Percentiles rank a stretch among this genome's conserved stretches.
phyloP scores from a whole-genome alignment of 1,140 invertebrate species.

The Hylyphantes graminicola region DNA sequence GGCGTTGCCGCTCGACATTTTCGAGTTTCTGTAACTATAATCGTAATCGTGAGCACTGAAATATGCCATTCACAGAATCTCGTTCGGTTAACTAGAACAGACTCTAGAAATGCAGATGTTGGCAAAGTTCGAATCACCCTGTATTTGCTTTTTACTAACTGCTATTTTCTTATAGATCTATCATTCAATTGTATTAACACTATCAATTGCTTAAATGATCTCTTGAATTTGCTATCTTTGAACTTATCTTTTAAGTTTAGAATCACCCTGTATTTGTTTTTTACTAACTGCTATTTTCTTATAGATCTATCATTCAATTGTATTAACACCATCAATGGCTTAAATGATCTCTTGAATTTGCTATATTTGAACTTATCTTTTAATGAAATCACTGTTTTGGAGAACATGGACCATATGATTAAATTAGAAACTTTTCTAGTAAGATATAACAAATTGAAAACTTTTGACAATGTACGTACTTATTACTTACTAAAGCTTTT shows the following conservation, averaged over 20 bases:
- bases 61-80: too few species aligned
- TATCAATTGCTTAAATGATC: conserved; percentile 24
- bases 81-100: too few species aligned
- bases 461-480: conserved; percentile 29
- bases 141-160: too few species aligned
- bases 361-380: conserved; percentile 27
- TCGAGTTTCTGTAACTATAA: too few species aligned
- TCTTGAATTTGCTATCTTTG: not conserved
- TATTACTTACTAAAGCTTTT: not conserved
- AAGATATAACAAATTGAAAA: conserved; percentile 29
- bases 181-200: conserved; percentile 31
- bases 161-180: conserved; percentile 22
- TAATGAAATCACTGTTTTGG: conserved; percentile 2
- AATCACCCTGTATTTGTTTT: too few species aligned
- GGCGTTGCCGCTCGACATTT: too few species aligned
- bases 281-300: not conserved
- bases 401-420: conserved; percentile 32
- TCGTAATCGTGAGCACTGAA: too few species aligned
- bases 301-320: conserved; percentile 38
- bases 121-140: not conserved
- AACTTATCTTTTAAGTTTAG: not conserved
- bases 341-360: conserved; percentile 18
- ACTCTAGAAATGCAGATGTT: not conserved
- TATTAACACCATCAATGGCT: conserved; percentile 18
- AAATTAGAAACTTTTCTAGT: conserved; percentile 27